phyloP scores from a whole-genome alignment of 2,888 invertebrate genomes.

The Sphaerophoria taeniata region DNA sequence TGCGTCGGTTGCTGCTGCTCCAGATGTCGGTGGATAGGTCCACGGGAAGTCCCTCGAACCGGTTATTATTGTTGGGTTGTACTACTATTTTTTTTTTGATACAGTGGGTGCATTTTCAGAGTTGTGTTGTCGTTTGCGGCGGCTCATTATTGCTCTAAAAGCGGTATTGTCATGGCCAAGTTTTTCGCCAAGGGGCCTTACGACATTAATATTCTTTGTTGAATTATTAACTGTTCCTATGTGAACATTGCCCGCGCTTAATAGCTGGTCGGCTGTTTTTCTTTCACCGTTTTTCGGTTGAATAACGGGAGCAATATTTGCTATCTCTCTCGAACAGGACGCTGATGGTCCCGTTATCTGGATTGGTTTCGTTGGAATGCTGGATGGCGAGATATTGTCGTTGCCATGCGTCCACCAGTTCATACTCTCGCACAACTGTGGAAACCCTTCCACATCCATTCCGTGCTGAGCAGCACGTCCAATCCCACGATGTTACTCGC shows the following conservation, averaged over 20 bases:
- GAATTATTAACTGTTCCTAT: not conserved
- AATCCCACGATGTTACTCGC: not conserved
- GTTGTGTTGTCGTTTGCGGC: not conserved
- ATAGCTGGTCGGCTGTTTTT: not conserved
- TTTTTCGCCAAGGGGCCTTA: not conserved
- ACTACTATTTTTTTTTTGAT: not conserved
- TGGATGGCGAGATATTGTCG: not conserved
- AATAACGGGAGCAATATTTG: not conserved
- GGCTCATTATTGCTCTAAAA: not conserved
- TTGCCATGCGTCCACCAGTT: not conserved
- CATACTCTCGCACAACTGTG: not conserved
- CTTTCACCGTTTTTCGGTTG: not conserved
- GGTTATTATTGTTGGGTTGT: not conserved
- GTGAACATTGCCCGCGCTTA: not conserved
- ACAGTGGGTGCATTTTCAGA: not conserved
- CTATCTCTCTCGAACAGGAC: not conserved
- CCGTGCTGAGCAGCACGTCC: not conserved
- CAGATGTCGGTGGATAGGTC: not conserved
- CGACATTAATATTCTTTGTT: not conserved
- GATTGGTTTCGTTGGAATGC: not conserved
- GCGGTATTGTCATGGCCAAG: not conserved
- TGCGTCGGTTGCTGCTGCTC: not conserved
- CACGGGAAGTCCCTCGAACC: not conserved
- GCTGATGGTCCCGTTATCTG: not conserved
- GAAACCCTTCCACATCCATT: not conserved